Evolutionary conservation across 2,113 vertebrate species (phyloP), one percentile per base, ranked within the genome.

Genomic region (Aythya baeri): DNA sequence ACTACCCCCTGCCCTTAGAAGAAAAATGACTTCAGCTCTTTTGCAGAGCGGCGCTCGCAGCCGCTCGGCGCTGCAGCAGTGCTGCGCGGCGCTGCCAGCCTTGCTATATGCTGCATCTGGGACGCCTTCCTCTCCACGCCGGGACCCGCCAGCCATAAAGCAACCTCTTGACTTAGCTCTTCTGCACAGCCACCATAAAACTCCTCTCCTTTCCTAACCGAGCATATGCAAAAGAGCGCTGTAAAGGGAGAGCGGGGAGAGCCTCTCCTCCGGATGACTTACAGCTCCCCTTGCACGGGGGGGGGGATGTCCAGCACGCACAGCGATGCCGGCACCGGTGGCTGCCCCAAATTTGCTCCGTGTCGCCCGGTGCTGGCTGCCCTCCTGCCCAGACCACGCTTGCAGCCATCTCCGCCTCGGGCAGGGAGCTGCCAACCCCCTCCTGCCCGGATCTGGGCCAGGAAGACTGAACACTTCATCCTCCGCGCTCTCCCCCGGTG

Each of bases 1-100:
- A 93, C 91, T 96, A 95, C 93, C 92, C 96, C 95, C 96, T 95
- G 96, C 95, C 96, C 96, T 95, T 87, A 86, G 88, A 94, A 96
- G 93, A 96, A 93, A 96, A 97, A 97, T 85, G 74, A 96, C 94
- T 96, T 88, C 92, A 91, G 96, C 94, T 96, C 86, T 84, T 93
- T 86, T 62, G 74, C 93, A 70, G 86, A 84, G 77, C 49, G 2
- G 73, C 29, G 84, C 84, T 93, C 3, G 7, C 63, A 62, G 75
- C 88, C 63, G 2, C 80, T 88, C 90, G 1, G 34, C 2, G 57
- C 78, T 93, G 93, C 91, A 95, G 91, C 89, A 89, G 82, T 4
- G 75, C 89, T 50, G 3, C 13, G 68, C 15, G 2, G 38, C 1
- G 2, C 89, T 88, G 93, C 88, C 80, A 79, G 95, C 6, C 58